Evolutionary conservation across 2,113 vertebrate genomes (phyloP).

Genomic region (Mungos mungo): DNA sequence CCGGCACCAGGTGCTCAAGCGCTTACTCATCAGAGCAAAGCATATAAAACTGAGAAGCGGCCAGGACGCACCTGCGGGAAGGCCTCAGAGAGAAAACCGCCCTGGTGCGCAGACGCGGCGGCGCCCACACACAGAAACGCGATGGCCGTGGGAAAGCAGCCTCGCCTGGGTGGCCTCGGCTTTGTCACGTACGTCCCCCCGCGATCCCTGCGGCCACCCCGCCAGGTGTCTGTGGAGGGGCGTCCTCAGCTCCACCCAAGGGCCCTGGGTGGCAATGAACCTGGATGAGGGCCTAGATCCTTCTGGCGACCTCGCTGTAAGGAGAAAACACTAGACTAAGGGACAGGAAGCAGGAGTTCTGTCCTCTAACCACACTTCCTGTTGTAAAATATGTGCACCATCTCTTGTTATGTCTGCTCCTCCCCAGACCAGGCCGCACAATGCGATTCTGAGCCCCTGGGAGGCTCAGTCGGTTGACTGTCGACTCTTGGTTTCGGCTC

Average conservation of each 20-base stretch:
- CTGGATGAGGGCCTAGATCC: fast-evolving
- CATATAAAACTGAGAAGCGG: fast-evolving
- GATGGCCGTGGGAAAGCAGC: fast-evolving
- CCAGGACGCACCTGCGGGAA: fast-evolving
- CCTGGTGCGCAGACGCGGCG: fast-evolving
- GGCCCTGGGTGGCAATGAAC: fast-evolving
- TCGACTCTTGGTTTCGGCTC: neutral
- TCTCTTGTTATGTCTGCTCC: fast-evolving
- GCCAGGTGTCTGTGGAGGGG: neutral
- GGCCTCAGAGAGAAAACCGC: neutral
- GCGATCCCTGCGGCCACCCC: neutral
- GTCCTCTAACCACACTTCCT: neutral
- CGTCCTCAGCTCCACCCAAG: fast-evolving
- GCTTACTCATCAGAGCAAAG: neutral
- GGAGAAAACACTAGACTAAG: no score
- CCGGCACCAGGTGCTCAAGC: neutral
- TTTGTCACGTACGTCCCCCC: no score
- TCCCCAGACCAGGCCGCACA: no score
- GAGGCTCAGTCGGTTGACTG: neutral
- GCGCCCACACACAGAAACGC: fast-evolving
- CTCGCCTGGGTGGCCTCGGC: fast-evolving
- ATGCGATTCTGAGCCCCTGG: neutral
- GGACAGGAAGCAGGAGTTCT: fast-evolving
- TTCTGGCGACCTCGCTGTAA: fast-evolving
- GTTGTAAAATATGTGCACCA: fast-evolving